Conservation (phyloP, 1,140 invertebrate species). For the Gryon sp. region DNA sequence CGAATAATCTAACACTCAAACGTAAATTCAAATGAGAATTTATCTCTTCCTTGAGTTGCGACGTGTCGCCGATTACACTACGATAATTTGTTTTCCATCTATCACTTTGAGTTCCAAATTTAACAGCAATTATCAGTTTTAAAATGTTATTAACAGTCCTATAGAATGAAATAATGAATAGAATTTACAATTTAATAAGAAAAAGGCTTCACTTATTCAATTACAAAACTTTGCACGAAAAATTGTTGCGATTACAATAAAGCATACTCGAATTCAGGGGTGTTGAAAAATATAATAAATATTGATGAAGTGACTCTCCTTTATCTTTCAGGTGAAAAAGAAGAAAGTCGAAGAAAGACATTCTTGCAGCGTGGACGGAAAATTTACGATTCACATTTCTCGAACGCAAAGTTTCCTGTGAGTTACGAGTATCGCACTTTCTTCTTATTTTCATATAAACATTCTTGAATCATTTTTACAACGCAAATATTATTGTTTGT, state of each 20-base stretch:
- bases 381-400: constrained; percentile 48
- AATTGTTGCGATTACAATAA: no score
- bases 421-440: constrained; percentile 47
- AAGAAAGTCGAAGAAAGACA: constrained; percentile 45
- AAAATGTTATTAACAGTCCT: no score
- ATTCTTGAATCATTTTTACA: constrained; percentile 15
- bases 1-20: constrained; percentile 57
- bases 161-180: no score
- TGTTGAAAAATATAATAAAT: constrained; percentile 40
- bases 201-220: no score
- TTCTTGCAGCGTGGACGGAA: constrained; percentile 5
- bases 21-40: constrained; percentile 52
- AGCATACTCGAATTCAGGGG: no score
- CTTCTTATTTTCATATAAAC: constrained; percentile 54
- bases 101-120: constrained; percentile 27
- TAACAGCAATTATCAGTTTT: background rate
- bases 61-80: constrained; percentile 40
- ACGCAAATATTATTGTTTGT: background rate
- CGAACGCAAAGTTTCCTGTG: constrained; percentile 35
- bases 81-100: constrained; percentile 51
- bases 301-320: constrained; percentile 22
- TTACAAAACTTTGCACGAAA: no score
- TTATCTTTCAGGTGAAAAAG: constrained; percentile 40
- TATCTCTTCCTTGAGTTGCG: constrained; percentile 38
- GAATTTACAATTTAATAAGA: no score